A percentile compares a stretch with the other conserved stretches of the same genome.
These are phyloP conservation scores for Mycalesis mineus DNA, from an alignment of 2,888 invertebrate genomes.

Conservation along the genomic window DNA sequence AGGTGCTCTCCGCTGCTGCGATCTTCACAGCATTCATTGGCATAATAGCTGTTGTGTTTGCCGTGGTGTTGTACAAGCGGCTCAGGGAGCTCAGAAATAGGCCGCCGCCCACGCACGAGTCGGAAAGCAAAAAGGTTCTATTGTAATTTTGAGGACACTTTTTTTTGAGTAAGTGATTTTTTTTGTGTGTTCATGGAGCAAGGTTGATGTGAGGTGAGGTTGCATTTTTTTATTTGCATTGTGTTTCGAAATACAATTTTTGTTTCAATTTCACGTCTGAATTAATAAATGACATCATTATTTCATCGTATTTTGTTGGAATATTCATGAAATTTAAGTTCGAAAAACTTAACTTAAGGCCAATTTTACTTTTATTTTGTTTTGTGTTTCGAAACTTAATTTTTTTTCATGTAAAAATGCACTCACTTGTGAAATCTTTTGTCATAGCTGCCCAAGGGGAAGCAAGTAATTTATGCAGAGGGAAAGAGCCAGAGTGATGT, in stretches of 20 bases:
- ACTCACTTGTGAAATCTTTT: constrained; percentile 3
- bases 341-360: too few relatives aligned
- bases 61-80: constrained; percentile 44
- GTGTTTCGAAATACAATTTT: background rate
- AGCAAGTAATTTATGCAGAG: constrained; percentile 5
- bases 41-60: constrained; percentile 45
- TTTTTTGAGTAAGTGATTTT: constrained; percentile 3
- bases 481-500: background rate
- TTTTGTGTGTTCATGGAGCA: background rate
- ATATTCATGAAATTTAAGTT: background rate
- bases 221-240: constrained; percentile 1
- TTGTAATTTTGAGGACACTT: constrained; percentile 32
- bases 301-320: background rate
- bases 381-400: background rate
- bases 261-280: background rate
- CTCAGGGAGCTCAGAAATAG: constrained; percentile 42
- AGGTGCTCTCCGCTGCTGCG: constrained; percentile 49
- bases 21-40: constrained; percentile 55
- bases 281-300: background rate
- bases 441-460: background rate
- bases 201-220: constrained; percentile 1
- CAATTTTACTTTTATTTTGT: background rate
- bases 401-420: background rate
- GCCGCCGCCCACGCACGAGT: constrained; percentile 46
- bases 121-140: constrained; percentile 64